phyloP scores from a whole-genome alignment of 1,140 invertebrate genomes.

The Drosophila nigrodunni region DNA sequence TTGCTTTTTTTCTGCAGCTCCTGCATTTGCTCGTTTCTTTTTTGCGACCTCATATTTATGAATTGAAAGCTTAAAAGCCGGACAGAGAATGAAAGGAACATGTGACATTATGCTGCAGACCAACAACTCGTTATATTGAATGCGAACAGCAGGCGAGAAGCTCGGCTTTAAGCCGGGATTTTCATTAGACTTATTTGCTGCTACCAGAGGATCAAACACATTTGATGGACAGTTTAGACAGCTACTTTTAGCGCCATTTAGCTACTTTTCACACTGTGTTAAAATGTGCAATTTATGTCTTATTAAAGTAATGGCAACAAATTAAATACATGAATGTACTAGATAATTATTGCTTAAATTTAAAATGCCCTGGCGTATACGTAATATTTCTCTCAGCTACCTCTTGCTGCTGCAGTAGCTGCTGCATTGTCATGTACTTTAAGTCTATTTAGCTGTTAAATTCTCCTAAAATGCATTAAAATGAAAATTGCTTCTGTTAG shows the following conservation, averaged over 20 bases:
- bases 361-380: not conserved
- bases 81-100: constrained; percentile 17
- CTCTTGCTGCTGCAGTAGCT: not conserved
- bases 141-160: constrained; percentile 17
- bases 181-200: constrained; percentile 14
- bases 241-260: not conserved
- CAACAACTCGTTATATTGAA: constrained; percentile 17
- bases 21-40: constrained; percentile 7
- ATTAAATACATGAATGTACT: not conserved
- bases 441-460: not conserved
- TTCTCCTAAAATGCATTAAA: not conserved
- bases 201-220: too few species aligned
- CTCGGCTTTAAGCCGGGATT: constrained; percentile 27
- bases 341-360: too few species aligned
- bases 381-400: not conserved
- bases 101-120: constrained; percentile 1
- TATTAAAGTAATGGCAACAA: not conserved
- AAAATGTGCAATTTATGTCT: too few species aligned
- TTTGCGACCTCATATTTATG: constrained; percentile 39
- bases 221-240: not conserved
- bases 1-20: not conserved
- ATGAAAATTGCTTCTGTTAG: not conserved
- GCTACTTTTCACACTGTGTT: not conserved
- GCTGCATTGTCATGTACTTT: not conserved
- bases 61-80: constrained; percentile 48